These are phyloP conservation scores for Amiota minor DNA, from an alignment of 2,888 invertebrate genomes.

Conservation along the genomic window DNA sequence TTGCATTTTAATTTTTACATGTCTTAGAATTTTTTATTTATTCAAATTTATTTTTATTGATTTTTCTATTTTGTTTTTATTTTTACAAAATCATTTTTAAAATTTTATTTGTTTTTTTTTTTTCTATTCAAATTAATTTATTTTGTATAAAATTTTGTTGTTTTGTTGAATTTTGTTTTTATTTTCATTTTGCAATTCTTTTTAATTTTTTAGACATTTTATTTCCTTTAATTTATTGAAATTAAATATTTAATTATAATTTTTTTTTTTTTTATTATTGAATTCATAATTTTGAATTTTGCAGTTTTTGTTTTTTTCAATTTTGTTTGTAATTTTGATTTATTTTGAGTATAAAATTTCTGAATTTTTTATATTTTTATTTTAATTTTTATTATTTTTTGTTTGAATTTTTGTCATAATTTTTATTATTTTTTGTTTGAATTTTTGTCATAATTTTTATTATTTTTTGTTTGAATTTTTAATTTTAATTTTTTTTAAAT, in stretches of 20 bases:
- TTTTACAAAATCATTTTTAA: too few species aligned
- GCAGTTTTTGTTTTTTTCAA: not conserved
- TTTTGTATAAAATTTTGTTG: too few species aligned
- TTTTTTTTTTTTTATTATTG: not conserved
- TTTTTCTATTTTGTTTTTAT: too few species aligned
- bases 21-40: too few species aligned
- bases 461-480: not conserved
- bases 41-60: too few species aligned
- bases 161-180: too few species aligned
- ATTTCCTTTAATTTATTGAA: not conserved
- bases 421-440: slow-evolving; percentile 34
- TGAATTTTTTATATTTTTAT: slow-evolving; percentile 37
- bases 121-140: too few species aligned
- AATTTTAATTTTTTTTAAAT: slow-evolving; percentile 28
- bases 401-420: slow-evolving; percentile 38
- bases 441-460: slow-evolving; percentile 37
- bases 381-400: slow-evolving; percentile 38
- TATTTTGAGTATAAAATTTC: slow-evolving; percentile 33
- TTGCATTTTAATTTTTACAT: too few species aligned
- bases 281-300: not conserved
- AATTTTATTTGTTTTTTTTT: too few species aligned
- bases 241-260: not conserved
- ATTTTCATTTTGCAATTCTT: too few species aligned
- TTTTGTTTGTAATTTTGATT: slow-evolving; percentile 28
- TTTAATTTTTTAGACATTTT: too few species aligned